A percentile compares a stretch with the other conserved stretches of the same genome.
Conservation (phyloP, 2,113 vertebrate genomes). For the mouse (Mus musculus) region DNA sequence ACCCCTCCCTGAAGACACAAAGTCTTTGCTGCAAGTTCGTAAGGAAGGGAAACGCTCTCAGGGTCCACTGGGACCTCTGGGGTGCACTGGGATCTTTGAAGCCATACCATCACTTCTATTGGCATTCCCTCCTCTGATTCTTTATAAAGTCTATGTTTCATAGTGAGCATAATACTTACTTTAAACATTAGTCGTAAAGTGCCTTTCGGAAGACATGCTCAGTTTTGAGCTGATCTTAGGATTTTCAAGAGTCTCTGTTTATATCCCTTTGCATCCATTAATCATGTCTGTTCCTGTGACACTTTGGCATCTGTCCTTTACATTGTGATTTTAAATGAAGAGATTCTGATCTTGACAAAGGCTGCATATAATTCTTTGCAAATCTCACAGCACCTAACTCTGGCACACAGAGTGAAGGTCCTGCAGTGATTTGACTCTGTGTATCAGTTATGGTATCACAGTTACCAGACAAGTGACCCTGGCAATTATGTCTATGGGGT, state of each 20-base stretch:
- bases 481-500: neutral
- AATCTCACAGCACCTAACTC: neutral
- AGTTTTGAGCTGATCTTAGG: neutral
- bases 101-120: neutral
- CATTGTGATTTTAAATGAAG: neutral
- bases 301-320: neutral
- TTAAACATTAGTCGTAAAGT: neutral
- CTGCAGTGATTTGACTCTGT: neutral
- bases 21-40: neutral
- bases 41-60: fast-evolving
- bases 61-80: too few relatives aligned
- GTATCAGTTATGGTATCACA: neutral
- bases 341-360: neutral
- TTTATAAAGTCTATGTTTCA: neutral
- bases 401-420: neutral
- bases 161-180: neutral
- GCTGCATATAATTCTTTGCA: neutral
- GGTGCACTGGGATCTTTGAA: neutral
- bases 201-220: neutral
- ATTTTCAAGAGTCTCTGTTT: neutral
- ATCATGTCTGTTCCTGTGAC: neutral
- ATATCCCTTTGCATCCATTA: neutral
- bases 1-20: neutral
- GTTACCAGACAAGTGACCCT: neutral
- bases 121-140: neutral